Percentiles rank a stretch among this genome's conserved stretches.
Evolutionary conservation across 2,113 vertebrate genomes (phyloP).

Genomic region (Sigmodon hispidus): DNA sequence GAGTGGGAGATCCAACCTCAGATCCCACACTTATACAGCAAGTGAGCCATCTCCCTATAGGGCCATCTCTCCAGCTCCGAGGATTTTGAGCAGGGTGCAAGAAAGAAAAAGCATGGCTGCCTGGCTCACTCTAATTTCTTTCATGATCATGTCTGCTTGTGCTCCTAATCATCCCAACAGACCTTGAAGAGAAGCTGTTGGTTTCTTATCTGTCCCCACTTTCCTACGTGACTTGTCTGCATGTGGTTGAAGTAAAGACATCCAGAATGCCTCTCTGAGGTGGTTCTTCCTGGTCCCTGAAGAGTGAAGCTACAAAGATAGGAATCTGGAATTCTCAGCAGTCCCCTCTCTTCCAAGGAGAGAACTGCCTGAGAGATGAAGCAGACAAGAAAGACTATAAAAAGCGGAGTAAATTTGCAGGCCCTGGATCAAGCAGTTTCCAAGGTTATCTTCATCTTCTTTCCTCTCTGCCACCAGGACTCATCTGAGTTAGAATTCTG

Average conservation of each 20-base stretch:
- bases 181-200: background rate
- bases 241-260: background rate
- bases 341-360: background rate
- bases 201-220: background rate
- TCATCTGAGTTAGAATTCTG: background rate
- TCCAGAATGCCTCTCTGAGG: background rate
- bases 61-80: background rate
- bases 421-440: background rate
- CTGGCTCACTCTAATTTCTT: background rate
- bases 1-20: background rate
- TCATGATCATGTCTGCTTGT: background rate
- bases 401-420: background rate
- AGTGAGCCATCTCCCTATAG: background rate
- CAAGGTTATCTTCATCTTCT: background rate
- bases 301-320: background rate
- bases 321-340: background rate
- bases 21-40: background rate
- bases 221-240: background rate
- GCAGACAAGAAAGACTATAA: background rate
- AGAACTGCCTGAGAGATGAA: background rate
- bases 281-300: background rate
- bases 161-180: background rate
- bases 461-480: background rate
- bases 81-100: background rate
- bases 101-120: background rate